A percentile compares a stretch with the other conserved stretches of the same genome.
phyloP scores from a whole-genome alignment of 2,113 vertebrate species.

The Malurus cyaneus region DNA sequence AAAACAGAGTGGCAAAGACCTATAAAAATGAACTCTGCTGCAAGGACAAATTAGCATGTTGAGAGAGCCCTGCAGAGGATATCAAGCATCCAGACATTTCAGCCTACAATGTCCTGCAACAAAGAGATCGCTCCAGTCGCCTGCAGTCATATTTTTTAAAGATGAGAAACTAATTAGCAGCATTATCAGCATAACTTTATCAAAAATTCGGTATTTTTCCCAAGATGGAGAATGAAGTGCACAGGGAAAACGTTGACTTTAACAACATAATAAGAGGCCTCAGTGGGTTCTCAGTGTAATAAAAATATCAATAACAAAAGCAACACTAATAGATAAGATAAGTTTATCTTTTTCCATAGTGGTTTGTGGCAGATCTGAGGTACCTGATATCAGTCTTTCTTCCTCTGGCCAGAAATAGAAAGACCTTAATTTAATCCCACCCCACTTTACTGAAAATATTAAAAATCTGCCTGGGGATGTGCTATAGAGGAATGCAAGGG shows the following conservation, averaged over 20 bases:
- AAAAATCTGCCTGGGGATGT: accelerated
- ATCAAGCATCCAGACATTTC: neutral
- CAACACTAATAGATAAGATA: neutral
- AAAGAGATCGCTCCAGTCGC: neutral
- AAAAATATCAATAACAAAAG: neutral
- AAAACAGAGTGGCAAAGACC: neutral
- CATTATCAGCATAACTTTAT: conserved; percentile 46
- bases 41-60: conserved; percentile 53
- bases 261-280: conserved; percentile 16
- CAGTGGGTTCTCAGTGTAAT: neutral
- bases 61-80: conserved; percentile 41
- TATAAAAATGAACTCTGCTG: neutral
- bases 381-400: neutral
- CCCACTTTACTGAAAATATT: neutral
- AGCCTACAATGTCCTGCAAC: conserved; percentile 25
- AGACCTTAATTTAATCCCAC: neutral
- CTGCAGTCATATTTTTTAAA: conserved; percentile 21
- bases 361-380: neutral
- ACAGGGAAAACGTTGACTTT: neutral
- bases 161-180: conserved; percentile 54
- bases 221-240: neutral
- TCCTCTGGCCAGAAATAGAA: neutral
- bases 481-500: neutral
- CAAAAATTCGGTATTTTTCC: conserved; percentile 1
- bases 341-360: neutral